phyloP scores from a whole-genome alignment of 23 tunicate genomes.

The Phallusia fumigata region DNA sequence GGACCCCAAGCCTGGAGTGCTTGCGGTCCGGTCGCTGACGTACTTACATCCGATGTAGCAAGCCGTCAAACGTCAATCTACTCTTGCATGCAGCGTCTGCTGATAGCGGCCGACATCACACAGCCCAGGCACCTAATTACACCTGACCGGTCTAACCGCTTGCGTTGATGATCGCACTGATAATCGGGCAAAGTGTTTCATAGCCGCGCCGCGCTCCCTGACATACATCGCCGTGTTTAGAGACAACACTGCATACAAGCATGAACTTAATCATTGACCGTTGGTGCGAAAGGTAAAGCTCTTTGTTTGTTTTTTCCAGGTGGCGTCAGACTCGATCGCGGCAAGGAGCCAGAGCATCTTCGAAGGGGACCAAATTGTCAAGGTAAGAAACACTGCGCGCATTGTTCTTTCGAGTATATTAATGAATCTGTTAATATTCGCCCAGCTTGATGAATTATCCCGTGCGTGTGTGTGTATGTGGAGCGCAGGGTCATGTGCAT shows the following conservation, averaged over 20 bases:
- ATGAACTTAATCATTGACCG: background rate
- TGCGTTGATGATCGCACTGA: background rate
- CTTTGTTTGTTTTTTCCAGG: slow-evolving; percentile 25
- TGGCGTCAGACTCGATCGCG: slow-evolving; percentile 33
- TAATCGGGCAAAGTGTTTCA: background rate
- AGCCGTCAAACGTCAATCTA: background rate
- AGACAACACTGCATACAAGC: background rate
- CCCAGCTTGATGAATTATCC: background rate
- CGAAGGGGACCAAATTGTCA: slow-evolving; percentile 44
- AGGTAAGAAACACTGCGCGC: background rate
- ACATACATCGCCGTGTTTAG: too few species aligned
- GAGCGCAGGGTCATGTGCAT: background rate
- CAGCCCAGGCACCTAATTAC: background rate
- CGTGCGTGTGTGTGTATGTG: background rate
- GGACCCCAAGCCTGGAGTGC: background rate
- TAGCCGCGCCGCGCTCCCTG: too few species aligned
- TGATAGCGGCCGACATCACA: background rate
- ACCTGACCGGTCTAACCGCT: background rate
- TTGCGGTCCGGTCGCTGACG: background rate
- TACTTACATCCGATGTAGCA: slow-evolving; percentile 10
- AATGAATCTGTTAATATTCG: background rate
- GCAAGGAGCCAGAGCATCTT: slow-evolving; percentile 20
- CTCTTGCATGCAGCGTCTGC: background rate
- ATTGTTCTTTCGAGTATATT: background rate
- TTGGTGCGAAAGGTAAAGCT: background rate